Conservation (phyloP, 2,797 vertebrate genomes). For the Pangasius sanitwongsei region DNA sequence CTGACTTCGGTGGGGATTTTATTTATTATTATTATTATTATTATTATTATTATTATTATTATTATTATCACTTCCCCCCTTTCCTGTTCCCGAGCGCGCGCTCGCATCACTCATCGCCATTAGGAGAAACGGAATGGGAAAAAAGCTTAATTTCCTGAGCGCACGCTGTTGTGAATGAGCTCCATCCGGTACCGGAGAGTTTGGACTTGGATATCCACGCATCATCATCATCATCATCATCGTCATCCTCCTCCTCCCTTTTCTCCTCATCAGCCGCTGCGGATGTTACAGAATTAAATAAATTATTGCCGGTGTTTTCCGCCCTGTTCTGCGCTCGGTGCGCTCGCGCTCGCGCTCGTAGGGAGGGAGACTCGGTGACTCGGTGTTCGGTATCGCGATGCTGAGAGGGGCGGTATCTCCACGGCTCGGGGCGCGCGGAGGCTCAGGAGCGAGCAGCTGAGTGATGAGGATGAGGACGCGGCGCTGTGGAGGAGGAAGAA, state of each 20-base stretch:
- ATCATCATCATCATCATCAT: conserved; percentile 46
- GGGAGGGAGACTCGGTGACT: conserved; percentile 3
- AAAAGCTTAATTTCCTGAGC: conserved; percentile 68
- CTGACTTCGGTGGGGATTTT: not conserved
- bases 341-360: not conserved
- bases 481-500: conserved; percentile 29
- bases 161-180: conserved; percentile 68
- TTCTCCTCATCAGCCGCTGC: conserved; percentile 64
- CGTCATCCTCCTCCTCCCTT: not conserved
- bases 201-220: conserved; percentile 55
- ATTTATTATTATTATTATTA: conserved; percentile 46
- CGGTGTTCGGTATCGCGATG: conserved; percentile 16
- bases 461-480: conserved; percentile 22
- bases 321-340: conserved; percentile 59
- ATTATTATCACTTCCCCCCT: conserved; percentile 59
- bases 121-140: conserved; percentile 66
- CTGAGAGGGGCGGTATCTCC: conserved; percentile 7
- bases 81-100: conserved; percentile 64
- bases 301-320: conserved; percentile 70
- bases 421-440: not conserved
- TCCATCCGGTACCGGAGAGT: conserved; percentile 63
- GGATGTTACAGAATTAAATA: conserved; percentile 69
- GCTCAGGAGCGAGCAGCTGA: conserved; percentile 15
- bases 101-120: conserved; percentile 76
- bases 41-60: conserved; percentile 31